Base-by-base conservation (phyloP, 2,113 vertebrate genomes). In the Psammodynastes pulverulentus region DNA sequence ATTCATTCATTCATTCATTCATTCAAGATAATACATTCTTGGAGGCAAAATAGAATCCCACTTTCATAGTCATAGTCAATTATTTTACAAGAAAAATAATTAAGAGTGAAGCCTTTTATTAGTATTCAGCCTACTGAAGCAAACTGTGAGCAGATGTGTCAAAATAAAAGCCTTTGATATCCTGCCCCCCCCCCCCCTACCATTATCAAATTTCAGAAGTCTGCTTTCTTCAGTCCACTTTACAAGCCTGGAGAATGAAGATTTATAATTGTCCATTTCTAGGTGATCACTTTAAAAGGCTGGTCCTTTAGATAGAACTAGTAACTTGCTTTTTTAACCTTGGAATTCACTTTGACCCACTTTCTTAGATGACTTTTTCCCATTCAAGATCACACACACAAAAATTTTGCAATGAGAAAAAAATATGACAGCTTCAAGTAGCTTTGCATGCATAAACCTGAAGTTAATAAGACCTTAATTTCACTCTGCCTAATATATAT, bases 401-500 rank as follows among this genome's bases (percentile, higher is more conserved):
- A n/a, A n/a, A n/a, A n/a, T n/a, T n/a, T n/a, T n/a, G n/a, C n/a
- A n/a, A n/a, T n/a, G n/a, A n/a, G n/a, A n/a, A n/a, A n/a, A n/a
- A n/a, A n/a, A n/a, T n/a, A n/a, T n/a, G 87, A 93, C 89, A 94
- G 72, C 43, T 96, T 23, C 51, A 92, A 90, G 86, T 96, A 54
- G 89, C 88, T 96, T 95, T 92, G 48, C 43, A 54, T 93, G 24
- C 89, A 86, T 96, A 93, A 94, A 88, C 89, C 92, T 87, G 87
- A 95, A 95, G 94, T 95, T 94, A 96, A 94, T 93, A 93, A 94
- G 54, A 54, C 93, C 94, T 92, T 94, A 92, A 94, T 94, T 95
- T 97, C 48, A 94, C 95, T 96, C 96, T 94, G 54, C 88, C 92
- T 96, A 45, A 92, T 94, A 94, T 95, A 95, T 94, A 90, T 92